Evolutionary conservation across 2,113 vertebrate genomes (phyloP).

Genomic region (Calidris pygmaea): DNA sequence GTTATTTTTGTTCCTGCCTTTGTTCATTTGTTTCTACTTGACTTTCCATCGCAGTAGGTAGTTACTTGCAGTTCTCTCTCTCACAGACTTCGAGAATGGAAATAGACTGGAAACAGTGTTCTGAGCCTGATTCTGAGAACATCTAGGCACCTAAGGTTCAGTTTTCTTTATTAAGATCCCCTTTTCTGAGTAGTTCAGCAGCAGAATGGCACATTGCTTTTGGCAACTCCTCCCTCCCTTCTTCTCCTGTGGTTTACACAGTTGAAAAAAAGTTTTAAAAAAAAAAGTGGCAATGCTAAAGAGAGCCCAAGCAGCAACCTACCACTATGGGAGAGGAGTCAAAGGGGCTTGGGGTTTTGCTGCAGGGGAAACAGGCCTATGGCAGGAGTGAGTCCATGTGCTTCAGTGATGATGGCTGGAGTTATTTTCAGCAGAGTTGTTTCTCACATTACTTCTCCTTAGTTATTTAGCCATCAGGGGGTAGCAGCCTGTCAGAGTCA

Average conservation of each 20-base stretch:
- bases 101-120: background rate
- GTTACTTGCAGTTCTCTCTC: background rate
- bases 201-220: background rate
- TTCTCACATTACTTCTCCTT: conserved; percentile 53
- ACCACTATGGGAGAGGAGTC: background rate
- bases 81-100: background rate
- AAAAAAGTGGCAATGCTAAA: background rate
- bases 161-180: background rate
- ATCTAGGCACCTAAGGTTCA: background rate
- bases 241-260: background rate
- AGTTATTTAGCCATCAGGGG: conserved; percentile 17
- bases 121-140: background rate
- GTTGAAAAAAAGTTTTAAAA: background rate
- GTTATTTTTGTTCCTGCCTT: background rate
- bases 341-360: background rate
- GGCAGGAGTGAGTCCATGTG: conserved; percentile 23
- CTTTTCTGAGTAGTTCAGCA: background rate
- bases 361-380: background rate
- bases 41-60: background rate
- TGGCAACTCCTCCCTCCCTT: background rate
- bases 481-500: conserved; percentile 61
- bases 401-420: conserved; percentile 45
- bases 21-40: background rate
- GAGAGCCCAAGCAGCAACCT: background rate
- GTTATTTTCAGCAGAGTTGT: conserved; percentile 55